These are phyloP conservation scores for Tautogolabrus adspersus DNA, from an alignment of 2,113 vertebrate species.

Conservation along the genomic window DNA sequence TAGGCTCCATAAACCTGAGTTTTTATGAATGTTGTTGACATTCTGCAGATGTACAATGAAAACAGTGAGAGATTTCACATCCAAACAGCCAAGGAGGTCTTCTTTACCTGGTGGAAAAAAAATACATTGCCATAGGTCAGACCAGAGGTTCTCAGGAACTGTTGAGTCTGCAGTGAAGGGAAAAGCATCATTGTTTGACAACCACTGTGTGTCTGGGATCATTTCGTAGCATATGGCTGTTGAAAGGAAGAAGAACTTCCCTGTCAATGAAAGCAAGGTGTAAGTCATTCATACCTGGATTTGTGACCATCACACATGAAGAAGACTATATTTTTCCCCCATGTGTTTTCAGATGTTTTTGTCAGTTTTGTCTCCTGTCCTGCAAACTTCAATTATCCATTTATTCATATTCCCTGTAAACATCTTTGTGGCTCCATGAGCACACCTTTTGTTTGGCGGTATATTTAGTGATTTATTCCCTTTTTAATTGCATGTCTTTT, in stretches of 20 bases:
- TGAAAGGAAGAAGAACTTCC: slow-evolving; percentile 20
- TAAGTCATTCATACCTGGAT: neutral
- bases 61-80: slow-evolving; percentile 38
- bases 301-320: slow-evolving; percentile 2
- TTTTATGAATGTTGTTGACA: slow-evolving; percentile 47
- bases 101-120: slow-evolving; percentile 52
- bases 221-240: slow-evolving; percentile 12
- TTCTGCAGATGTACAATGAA: slow-evolving; percentile 32
- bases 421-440: neutral
- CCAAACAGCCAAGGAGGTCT: slow-evolving; percentile 32
- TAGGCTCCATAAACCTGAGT: slow-evolving; percentile 26
- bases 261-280: slow-evolving; percentile 23
- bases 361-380: neutral
- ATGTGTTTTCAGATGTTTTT: neutral
- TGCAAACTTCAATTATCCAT: neutral
- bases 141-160: slow-evolving; percentile 19
- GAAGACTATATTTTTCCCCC: neutral
- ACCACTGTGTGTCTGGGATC: slow-evolving; percentile 36
- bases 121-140: slow-evolving; percentile 43
- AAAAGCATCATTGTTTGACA: slow-evolving; percentile 53
- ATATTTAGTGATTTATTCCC: neutral
- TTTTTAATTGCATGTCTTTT: slow-evolving; percentile 5
- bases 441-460: neutral
- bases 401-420: neutral
- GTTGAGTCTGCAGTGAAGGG: slow-evolving; percentile 31